phyloP scores from a whole-genome alignment of 1,140 invertebrate species.

The Anastrepha ludens region DNA sequence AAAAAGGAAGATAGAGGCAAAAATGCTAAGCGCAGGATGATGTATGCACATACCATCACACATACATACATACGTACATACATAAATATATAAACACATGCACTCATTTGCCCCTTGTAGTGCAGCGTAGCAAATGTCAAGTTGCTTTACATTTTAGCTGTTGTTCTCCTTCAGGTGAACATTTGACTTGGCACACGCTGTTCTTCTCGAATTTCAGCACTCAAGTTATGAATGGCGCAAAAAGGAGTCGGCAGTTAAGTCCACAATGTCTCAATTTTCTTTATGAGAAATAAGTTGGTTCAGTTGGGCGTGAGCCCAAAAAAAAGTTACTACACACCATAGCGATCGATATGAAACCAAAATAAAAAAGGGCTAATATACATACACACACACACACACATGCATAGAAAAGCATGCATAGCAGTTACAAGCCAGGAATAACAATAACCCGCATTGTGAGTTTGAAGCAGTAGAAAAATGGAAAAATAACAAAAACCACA shows the following conservation, averaged over 20 bases:
- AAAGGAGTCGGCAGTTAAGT: not conserved
- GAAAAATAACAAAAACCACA: not conserved
- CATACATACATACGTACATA: not conserved
- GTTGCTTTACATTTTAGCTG: conserved; percentile 1
- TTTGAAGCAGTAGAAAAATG: not conserved
- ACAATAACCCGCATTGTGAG: not conserved
- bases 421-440: not conserved
- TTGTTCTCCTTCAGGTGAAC: not conserved
- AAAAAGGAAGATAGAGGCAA: not conserved
- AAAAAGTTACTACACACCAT: not conserved
- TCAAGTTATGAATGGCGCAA: not conserved
- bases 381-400: not conserved
- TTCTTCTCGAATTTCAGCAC: not conserved
- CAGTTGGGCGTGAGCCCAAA: not conserved
- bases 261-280: conserved; percentile 3
- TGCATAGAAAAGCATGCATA: not conserved
- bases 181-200: conserved; percentile 19
- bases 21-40: not conserved
- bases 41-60: not conserved
- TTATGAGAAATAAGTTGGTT: not conserved
- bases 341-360: not conserved
- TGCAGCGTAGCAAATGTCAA: conserved; percentile 18
- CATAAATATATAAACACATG: too few species aligned
- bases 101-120: not conserved
- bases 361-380: too few species aligned